These are phyloP conservation scores for Anas bernieri DNA, from an alignment of 2,797 vertebrate genomes.

Conservation along the genomic window DNA sequence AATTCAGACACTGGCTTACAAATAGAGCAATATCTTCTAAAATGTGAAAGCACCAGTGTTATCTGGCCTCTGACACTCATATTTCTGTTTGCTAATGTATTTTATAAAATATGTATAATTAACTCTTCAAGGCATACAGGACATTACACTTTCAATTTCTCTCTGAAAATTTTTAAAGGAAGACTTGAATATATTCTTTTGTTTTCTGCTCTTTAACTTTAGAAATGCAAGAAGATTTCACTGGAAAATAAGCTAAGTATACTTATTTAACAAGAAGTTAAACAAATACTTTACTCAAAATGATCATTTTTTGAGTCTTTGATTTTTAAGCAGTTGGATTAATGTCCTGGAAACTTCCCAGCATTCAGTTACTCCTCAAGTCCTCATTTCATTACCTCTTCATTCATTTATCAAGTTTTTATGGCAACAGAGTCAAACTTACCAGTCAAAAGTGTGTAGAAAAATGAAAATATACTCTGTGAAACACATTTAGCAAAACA, in stretches of 20 bases:
- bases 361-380: not conserved
- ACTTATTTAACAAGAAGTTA: not conserved
- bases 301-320: not conserved
- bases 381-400: not conserved
- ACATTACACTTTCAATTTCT: not conserved
- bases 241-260: not conserved
- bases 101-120: not conserved
- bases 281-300: not conserved
- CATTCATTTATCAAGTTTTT: not conserved
- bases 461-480: not conserved
- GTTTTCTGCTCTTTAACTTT: not conserved
- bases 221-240: not conserved
- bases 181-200: not conserved
- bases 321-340: not conserved
- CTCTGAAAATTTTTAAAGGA: not conserved
- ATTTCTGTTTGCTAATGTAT: not conserved
- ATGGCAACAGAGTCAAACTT: not conserved
- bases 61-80: not conserved
- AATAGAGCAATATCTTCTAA: not conserved
- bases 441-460: not conserved
- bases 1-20: not conserved
- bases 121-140: not conserved
- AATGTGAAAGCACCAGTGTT: not conserved
- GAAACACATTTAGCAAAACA: not conserved
- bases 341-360: not conserved